These are phyloP conservation scores for Phodopus roborovskii DNA, from an alignment of 2,113 vertebrate species.

Conservation along the genomic window DNA sequence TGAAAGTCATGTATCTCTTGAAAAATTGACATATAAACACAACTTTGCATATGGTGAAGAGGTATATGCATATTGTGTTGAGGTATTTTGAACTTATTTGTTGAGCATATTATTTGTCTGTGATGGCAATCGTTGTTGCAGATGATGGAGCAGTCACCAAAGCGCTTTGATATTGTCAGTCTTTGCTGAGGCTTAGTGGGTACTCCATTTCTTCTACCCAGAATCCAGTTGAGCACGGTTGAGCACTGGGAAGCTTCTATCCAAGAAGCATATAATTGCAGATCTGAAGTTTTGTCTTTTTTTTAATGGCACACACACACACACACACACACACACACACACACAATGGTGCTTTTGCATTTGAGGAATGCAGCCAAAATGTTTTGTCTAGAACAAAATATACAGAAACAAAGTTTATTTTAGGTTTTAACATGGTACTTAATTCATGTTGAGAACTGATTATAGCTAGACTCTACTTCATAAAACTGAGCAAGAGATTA, in stretches of 20 bases:
- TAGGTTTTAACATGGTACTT: constrained; percentile 54
- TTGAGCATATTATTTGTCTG: not conserved
- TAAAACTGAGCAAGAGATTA: constrained; percentile 71
- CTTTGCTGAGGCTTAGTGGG: not conserved
- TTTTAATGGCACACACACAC: not conserved
- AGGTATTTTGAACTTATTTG: not conserved
- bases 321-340: not conserved
- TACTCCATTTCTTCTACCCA: not conserved
- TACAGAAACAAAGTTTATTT: constrained; percentile 62
- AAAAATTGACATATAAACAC: not conserved
- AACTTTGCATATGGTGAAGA: not conserved
- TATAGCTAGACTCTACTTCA: constrained; percentile 57
- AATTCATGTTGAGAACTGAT: constrained; percentile 59
- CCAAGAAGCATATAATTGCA: not conserved
- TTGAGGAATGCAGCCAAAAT: constrained; percentile 1
- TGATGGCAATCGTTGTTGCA: not conserved
- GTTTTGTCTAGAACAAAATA: constrained; percentile 36
- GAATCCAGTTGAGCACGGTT: not conserved
- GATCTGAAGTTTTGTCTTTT: not conserved
- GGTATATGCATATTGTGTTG: not conserved
- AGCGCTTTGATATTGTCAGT: not conserved
- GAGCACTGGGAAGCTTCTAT: not conserved
- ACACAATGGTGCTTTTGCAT: constrained; percentile 8
- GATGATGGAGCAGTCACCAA: not conserved
- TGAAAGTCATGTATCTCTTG: not conserved